Percentiles rank a stretch among this genome's conserved stretches.
Conservation (phyloP, 1,140 invertebrate species). For the Ditylenchus dipsaci region DNA sequence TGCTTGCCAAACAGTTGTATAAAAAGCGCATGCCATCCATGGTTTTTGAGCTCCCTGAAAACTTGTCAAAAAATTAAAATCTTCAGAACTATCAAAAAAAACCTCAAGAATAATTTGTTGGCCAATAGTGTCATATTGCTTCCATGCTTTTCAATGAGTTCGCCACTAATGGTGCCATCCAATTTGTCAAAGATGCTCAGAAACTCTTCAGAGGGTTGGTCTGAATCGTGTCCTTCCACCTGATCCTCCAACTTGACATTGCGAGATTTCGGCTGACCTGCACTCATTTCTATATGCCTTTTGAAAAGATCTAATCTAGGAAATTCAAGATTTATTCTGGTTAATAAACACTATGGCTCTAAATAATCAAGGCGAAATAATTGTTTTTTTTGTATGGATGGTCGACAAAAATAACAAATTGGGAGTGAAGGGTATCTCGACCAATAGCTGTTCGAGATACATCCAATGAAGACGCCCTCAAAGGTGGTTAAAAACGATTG, state of each 20-base stretch:
- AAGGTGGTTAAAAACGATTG: not conserved
- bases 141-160: slow-evolving; percentile 45
- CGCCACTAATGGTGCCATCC: slow-evolving; percentile 41
- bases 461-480: not conserved
- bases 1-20: slow-evolving; percentile 45
- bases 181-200: slow-evolving; percentile 34
- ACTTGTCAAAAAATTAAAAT: not conserved
- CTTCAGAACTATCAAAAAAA: not conserved
- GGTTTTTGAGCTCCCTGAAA: slow-evolving; percentile 39
- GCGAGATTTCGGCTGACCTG: not conserved
- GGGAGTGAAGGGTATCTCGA: too few relatives aligned
- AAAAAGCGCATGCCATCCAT: slow-evolving; percentile 48
- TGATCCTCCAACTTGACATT: not conserved
- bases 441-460: not conserved
- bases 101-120: slow-evolving; percentile 44
- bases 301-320: too few relatives aligned
- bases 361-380: too few relatives aligned
- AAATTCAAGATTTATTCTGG: too few relatives aligned
- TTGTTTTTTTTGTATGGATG: too few relatives aligned
- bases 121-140: slow-evolving; percentile 38
- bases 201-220: slow-evolving; percentile 33
- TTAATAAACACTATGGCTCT: too few relatives aligned
- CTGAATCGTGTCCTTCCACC: not conserved
- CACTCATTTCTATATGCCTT: not conserved
- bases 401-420: too few relatives aligned